Evolutionary conservation across 2,797 vertebrate genomes (phyloP).

Genomic region (Gobio occitaniae): DNA sequence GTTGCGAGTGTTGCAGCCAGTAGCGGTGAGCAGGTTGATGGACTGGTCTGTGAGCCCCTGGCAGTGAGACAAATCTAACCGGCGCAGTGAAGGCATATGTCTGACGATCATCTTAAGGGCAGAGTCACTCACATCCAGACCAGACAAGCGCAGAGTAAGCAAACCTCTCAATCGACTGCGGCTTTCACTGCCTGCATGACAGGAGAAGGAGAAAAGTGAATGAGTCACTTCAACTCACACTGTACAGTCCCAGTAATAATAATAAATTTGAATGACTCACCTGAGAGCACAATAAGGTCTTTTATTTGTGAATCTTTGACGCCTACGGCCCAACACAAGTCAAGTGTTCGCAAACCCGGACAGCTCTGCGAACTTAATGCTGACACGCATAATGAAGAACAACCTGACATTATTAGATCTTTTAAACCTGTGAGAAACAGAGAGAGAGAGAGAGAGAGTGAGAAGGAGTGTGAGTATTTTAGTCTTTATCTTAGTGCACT

Average conservation of each 20-base stretch:
- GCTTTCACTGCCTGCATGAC: constrained; percentile 84
- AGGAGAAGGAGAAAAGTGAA: background rate
- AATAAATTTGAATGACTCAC: constrained; percentile 65
- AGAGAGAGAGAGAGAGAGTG: no score
- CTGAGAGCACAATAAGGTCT: constrained; percentile 87
- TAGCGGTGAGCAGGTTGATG: constrained; percentile 87
- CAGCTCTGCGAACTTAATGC: constrained; percentile 90
- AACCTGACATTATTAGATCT: constrained; percentile 91
- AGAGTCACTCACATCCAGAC: constrained; percentile 91
- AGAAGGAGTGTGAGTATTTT: background rate
- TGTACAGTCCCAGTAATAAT: background rate
- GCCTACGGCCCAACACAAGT: constrained; percentile 96
- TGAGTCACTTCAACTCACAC: background rate
- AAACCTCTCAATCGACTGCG: constrained; percentile 94
- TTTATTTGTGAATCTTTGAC: constrained; percentile 92
- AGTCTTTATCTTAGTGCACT: background rate
- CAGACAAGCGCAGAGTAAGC: constrained; percentile 88
- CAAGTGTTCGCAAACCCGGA: constrained; percentile 90
- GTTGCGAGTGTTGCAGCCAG: constrained; percentile 91
- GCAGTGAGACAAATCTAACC: constrained; percentile 94
- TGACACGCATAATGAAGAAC: constrained; percentile 92
- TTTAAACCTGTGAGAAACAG: constrained; percentile 82
- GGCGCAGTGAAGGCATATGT: constrained; percentile 92
- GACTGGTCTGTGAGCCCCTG: constrained; percentile 89
- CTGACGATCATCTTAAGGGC: constrained; percentile 91